These are phyloP conservation scores for Drosophila mojavensis DNA, from an alignment of 1,140 invertebrate genomes.

Conservation along the genomic window DNA sequence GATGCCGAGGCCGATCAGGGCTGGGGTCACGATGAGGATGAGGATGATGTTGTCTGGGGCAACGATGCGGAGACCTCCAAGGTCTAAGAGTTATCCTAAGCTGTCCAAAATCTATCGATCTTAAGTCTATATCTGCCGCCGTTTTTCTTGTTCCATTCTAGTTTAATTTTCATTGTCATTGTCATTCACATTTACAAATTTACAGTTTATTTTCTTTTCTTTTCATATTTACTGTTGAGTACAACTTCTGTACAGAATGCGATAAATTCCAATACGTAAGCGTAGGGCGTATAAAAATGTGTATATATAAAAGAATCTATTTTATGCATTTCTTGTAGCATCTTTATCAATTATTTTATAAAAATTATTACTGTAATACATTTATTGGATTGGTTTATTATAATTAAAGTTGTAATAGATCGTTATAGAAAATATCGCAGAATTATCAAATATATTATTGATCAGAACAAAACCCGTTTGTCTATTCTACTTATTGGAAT, in stretches of 20 bases:
- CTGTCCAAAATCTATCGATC: not conserved
- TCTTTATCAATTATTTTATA: not conserved
- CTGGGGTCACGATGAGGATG: conserved; percentile 70
- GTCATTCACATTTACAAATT: not conserved
- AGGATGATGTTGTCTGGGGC: conserved; percentile 61
- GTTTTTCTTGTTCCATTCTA: conserved; percentile 10
- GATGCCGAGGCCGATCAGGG: conserved; percentile 50
- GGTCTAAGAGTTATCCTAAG: conserved; percentile 7
- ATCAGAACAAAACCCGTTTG: not conserved
- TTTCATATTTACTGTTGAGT: not conserved
- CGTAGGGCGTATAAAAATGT: conserved; percentile 14
- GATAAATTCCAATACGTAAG: conserved; percentile 36
- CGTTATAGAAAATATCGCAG: not conserved
- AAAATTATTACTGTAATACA: not conserved
- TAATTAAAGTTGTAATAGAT: not conserved
- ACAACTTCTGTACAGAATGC: conserved; percentile 18
- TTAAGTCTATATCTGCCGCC: conserved; percentile 1
- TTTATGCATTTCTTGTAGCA: not conserved
- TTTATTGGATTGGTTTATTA: not conserved
- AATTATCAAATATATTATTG: not conserved
- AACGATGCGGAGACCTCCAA: conserved; percentile 3
- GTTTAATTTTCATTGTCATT: not conserved
- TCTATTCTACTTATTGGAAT: not conserved
- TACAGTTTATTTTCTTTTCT: not conserved
- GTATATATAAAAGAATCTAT: conserved; percentile 1